Evolutionary conservation across 2,888 invertebrate species (phyloP).

Genomic region (Osmoderma eremita): DNA sequence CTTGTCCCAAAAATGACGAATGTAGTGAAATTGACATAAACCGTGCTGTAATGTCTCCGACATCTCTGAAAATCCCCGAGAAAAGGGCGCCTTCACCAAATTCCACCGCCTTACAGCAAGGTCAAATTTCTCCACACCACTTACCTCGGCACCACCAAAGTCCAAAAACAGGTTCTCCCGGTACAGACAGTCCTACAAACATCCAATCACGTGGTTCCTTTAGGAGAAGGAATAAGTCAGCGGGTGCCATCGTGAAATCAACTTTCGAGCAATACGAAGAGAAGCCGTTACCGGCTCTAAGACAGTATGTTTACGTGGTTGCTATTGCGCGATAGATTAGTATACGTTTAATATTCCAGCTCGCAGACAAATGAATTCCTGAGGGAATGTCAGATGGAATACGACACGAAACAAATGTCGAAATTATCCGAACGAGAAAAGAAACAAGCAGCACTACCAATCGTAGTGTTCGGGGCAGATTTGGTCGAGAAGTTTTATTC

Average conservation of each 20-base stretch:
- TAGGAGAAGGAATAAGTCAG: slow-evolving; percentile 73
- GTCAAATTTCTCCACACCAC: slow-evolving; percentile 66
- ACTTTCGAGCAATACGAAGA: slow-evolving; percentile 91
- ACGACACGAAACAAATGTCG: slow-evolving; percentile 68
- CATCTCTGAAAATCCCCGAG: slow-evolving; percentile 58
- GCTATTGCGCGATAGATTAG: background rate
- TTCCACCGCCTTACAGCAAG: slow-evolving; percentile 43
- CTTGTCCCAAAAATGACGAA: slow-evolving; percentile 71
- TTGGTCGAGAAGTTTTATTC: slow-evolving; percentile 92
- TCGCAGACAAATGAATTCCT: slow-evolving; percentile 87
- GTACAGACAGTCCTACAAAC: slow-evolving; percentile 66
- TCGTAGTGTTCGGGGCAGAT: slow-evolving; percentile 89
- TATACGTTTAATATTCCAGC: slow-evolving; percentile 63
- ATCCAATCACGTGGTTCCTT: slow-evolving; percentile 67
- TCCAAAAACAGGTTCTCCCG: slow-evolving; percentile 63
- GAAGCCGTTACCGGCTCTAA: slow-evolving; percentile 81
- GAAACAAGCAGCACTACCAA: slow-evolving; percentile 89
- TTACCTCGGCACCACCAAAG: slow-evolving; percentile 61
- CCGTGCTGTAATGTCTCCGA: slow-evolving; percentile 60
- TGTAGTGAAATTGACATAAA: slow-evolving; percentile 64
- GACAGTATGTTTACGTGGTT: slow-evolving; percentile 73
- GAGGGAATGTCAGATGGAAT: slow-evolving; percentile 73
- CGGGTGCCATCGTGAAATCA: slow-evolving; percentile 68
- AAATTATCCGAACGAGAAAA: slow-evolving; percentile 81
- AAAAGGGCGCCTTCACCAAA: slow-evolving; percentile 64